Evolutionary conservation across 2,113 vertebrate genomes (phyloP), one percentile per base, ranked within the genome.

Genomic region (Porphyrio hochstetteri): DNA sequence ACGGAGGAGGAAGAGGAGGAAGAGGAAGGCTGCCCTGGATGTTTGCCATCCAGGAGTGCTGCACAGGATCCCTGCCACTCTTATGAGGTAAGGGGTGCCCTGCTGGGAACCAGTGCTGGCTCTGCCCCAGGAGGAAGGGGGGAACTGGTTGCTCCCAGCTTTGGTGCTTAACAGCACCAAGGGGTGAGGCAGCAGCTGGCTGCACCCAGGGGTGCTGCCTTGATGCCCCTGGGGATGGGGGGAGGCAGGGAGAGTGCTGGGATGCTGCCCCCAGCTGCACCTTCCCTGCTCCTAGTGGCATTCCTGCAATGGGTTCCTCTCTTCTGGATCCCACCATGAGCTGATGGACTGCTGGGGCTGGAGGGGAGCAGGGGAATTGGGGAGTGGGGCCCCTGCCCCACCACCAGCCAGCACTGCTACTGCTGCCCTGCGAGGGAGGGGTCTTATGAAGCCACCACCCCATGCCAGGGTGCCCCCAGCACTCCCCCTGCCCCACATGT

Each of bases 11-110:
- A 50, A 24, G 60, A 80, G 48, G 68, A 86, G 35, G 92, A 80
- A 31, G 56, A 74, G 67, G 74, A 64, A 74, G 64, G 79, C 76
- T 21, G 13, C 42, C 0, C 0, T 3, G 0, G 14, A 63, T 18
- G 57, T 82, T 94, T 69, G 57, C 38, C 29, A 1, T 67, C 6
- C 1, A n/a, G 78, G 40, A 12, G 0, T 2, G 0, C 80, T 60
- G 69, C 2, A 1, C 4, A 18, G 86, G 69, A 84, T 84, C 89
- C 20, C 74, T 28, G 57, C 42, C 77, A 87, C 53, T 87, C 93
- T 69, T 95, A 95, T 96, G 96, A 95, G 95, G 96, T 95, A 74
- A 46, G 55, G 61, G 33, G 75, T 7, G 24, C 24, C 7, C 15
- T 7, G 1, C 3, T 0, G 5, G 38, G 25, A 35, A 33, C 29